Evolutionary conservation across 2,797 vertebrate genomes (phyloP), one percentile per base, ranked within the genome.

Genomic region (Sebastes melanostomus): DNA sequence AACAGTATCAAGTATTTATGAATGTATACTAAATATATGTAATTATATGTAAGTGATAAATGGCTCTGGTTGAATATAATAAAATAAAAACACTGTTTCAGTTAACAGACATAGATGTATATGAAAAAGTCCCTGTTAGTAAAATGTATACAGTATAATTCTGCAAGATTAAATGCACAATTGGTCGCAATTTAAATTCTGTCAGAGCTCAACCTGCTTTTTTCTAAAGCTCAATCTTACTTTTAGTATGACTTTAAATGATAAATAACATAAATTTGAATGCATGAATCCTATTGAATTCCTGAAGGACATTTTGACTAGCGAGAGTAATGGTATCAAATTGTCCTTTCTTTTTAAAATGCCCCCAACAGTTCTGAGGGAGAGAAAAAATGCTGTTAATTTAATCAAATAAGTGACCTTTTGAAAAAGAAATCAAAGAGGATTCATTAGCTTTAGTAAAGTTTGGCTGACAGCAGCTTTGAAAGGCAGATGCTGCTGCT

Each of bases 381-480:
- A 56, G 46, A 0, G 27, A 77, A 89, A 92, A 91, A 89, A 91
- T 83, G 82, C 83, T 92, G 93, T 95, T 95, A 94, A 96, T 95
- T 96, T 95, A 95, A 95, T 96, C 93, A 95, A 96, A 95, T 95
- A 95, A 96, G 95, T 96, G 94, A 96, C 94, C 95, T 95, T 96
- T 95, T 94, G 93, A 95, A 95, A 96, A 93, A 92, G 87, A 93
- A 96, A 96, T 96, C 95, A 96, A 96, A 96, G 95, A 92, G 94
- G 95, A 95, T 96, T 95, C 94, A 95, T 96, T 96, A 96, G 95
- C 94, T 96, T 96, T 95, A 95, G 95, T 94, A 95, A 96, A 96
- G 95, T 96, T 95, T 94, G 95, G 89, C 93, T 95, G 95, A 96
- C 95, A 95, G 93, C 91, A 93, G 95, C 95, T 96, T 96, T 96